Percentiles rank a stretch among this genome's conserved stretches.
Conservation (phyloP, 2,113 vertebrate species). For the Steatornis caripensis region DNA sequence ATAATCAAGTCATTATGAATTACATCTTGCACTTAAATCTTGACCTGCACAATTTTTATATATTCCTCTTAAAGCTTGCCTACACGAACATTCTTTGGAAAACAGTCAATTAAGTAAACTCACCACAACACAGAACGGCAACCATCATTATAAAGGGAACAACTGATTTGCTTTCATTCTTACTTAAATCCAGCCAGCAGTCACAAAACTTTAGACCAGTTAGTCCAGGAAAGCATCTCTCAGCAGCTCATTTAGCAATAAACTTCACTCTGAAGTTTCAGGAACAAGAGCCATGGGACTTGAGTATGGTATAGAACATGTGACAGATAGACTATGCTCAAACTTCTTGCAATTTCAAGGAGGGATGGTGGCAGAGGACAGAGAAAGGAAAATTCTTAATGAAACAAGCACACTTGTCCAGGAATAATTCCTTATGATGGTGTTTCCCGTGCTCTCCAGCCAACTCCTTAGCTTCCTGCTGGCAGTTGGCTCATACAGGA, state of each 20-base stretch:
- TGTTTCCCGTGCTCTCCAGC: slow-evolving; percentile 68
- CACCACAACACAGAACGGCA: not conserved
- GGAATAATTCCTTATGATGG: slow-evolving; percentile 65
- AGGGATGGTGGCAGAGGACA: not conserved
- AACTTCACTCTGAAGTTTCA: not conserved
- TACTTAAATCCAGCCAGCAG: not conserved
- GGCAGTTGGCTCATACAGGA: slow-evolving; percentile 3
- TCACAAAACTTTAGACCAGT: not conserved
- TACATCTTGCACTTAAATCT: not conserved
- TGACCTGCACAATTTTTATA: not conserved
- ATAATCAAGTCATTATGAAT: not conserved
- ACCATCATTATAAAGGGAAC: not conserved
- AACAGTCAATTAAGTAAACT: not conserved
- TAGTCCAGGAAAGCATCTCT: not conserved
- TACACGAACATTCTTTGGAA: not conserved
- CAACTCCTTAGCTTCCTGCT: slow-evolving; percentile 34
- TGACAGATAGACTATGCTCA: not conserved
- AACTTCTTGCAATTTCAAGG: not conserved
- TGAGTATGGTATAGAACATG: not conserved
- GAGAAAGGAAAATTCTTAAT: not conserved
- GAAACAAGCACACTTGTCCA: slow-evolving; percentile 58
- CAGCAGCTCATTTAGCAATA: slow-evolving; percentile 58
- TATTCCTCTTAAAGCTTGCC: not conserved
- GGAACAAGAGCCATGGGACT: not conserved
- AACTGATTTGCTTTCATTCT: not conserved